phyloP scores from a whole-genome alignment of 1,140 invertebrate genomes.

The Episyrphus balteatus region DNA sequence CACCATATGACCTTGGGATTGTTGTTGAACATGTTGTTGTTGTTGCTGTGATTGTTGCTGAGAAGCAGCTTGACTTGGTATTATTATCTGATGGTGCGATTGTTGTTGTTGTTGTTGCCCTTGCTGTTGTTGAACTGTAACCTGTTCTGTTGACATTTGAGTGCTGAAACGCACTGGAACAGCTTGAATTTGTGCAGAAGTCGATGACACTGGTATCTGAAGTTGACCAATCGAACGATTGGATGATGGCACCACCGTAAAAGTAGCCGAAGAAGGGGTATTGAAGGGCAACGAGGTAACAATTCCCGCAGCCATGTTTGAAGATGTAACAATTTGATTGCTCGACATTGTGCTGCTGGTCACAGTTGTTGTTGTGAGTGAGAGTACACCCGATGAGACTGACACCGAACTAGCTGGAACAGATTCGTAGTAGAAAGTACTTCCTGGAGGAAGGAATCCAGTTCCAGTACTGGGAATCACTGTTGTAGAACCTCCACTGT shows the following conservation, averaged over 20 bases:
- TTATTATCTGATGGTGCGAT: slow-evolving; percentile 4
- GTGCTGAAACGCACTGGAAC: slow-evolving; percentile 14
- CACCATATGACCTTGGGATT: slow-evolving; percentile 28
- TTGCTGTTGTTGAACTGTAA: background rate
- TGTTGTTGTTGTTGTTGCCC: background rate
- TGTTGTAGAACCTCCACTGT: slow-evolving; percentile 6
- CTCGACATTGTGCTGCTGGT: slow-evolving; percentile 21
- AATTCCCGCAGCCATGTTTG: slow-evolving; percentile 14
- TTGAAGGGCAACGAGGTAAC: slow-evolving; percentile 28
- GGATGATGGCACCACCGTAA: slow-evolving; percentile 25
- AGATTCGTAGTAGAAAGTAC: slow-evolving; percentile 32
- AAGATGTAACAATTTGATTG: slow-evolving; percentile 5
- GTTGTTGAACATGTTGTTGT: background rate
- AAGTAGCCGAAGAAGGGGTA: slow-evolving; percentile 25
- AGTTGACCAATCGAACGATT: slow-evolving; percentile 24
- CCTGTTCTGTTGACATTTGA: background rate
- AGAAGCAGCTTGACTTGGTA: slow-evolving; percentile 1
- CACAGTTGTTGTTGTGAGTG: slow-evolving; percentile 27
- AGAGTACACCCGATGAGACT: slow-evolving; percentile 29
- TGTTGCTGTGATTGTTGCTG: background rate
- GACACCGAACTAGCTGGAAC: slow-evolving; percentile 21
- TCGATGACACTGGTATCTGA: slow-evolving; percentile 10
- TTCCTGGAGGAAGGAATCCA: slow-evolving; percentile 14
- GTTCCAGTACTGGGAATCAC: slow-evolving; percentile 15
- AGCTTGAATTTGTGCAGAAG: slow-evolving; percentile 9